These are phyloP conservation scores for Tachysurus fulvidraco DNA, from an alignment of 2,113 vertebrate species.

Conservation along the genomic window DNA sequence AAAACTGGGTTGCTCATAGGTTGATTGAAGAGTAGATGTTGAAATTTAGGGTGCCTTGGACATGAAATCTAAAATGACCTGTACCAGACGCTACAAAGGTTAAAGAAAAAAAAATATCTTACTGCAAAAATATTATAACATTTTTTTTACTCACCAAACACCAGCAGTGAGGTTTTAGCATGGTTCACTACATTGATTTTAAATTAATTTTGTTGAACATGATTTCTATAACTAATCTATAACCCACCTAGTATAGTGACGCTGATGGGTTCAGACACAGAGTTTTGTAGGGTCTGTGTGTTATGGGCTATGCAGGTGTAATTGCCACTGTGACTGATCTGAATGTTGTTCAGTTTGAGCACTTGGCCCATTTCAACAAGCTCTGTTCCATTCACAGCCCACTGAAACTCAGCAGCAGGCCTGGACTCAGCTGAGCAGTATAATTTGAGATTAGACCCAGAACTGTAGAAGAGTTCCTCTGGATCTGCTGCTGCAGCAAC, in stretches of 20 bases:
- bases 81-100: too few species aligned
- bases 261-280: constrained; percentile 44
- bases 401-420: constrained; percentile 54
- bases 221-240: neutral
- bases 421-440: constrained; percentile 60
- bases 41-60: too few species aligned
- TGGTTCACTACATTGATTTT: neutral
- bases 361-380: constrained; percentile 38
- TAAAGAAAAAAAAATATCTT: too few species aligned
- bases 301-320: constrained; percentile 66
- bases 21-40: too few species aligned
- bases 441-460: constrained; percentile 58
- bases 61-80: too few species aligned
- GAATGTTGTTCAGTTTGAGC: constrained; percentile 53
- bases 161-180: too few species aligned
- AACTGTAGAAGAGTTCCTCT: neutral
- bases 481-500: neutral
- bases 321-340: constrained; percentile 55
- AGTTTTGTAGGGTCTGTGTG: constrained; percentile 50
- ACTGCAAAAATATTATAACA: too few species aligned
- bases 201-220: neutral
- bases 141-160: too few species aligned
- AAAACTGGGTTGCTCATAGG: too few species aligned
- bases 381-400: constrained; percentile 54
- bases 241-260: constrained; percentile 57